Percentiles rank a stretch among this genome's conserved stretches.
phyloP scores from a whole-genome alignment of 2,113 vertebrate species.

The Choloepus hoffmanni region DNA sequence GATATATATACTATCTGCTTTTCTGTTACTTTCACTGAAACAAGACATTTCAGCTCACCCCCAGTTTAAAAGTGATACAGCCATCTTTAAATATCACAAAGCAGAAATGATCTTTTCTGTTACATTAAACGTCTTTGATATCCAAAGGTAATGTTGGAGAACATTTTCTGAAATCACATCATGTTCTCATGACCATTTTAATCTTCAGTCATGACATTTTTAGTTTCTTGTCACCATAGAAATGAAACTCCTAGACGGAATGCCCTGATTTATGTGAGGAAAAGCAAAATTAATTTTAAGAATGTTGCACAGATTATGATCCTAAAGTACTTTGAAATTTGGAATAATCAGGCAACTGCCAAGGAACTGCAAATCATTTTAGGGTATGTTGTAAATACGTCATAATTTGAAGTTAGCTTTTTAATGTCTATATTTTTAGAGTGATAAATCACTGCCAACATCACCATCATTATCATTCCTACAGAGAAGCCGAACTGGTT shows the following conservation, averaged over 20 bases:
- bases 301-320: not conserved
- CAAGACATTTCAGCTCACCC: not conserved
- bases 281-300: slow-evolving; percentile 59
- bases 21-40: not conserved
- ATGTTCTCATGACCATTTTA: not conserved
- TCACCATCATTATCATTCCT: not conserved
- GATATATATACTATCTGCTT: not conserved
- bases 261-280: slow-evolving; percentile 47
- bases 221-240: slow-evolving; percentile 43
- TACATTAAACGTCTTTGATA: not conserved
- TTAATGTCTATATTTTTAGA: not conserved
- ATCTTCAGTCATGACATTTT: slow-evolving; percentile 33
- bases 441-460: not conserved
- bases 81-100: not conserved
- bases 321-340: slow-evolving; percentile 51
- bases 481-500: not conserved
- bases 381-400: not conserved
- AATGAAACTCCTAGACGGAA: slow-evolving; percentile 38
- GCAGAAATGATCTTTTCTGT: not conserved
- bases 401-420: slow-evolving; percentile 21
- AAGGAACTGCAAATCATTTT: slow-evolving; percentile 30
- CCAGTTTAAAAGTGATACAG: not conserved
- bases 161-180: slow-evolving; percentile 24
- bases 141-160: not conserved
- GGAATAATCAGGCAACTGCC: slow-evolving; percentile 50